Evolutionary conservation across 2,797 vertebrate genomes (phyloP), one percentile per base, ranked within the genome.

Genomic region (Todus mexicanus): DNA sequence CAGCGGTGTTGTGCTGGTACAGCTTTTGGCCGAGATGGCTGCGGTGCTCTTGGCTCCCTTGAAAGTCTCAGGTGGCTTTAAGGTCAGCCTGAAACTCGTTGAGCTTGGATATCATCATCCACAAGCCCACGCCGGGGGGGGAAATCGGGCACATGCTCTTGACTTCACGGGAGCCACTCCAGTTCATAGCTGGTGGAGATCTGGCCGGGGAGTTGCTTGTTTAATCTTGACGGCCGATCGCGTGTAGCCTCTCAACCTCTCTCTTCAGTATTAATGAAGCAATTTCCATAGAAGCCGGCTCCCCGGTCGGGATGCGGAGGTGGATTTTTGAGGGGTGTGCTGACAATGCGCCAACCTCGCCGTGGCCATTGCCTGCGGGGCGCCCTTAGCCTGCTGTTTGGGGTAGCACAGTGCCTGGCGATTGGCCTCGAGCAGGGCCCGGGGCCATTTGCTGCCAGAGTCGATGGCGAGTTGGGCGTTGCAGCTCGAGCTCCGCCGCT

Each of bases 141-240:
- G 29, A 22, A 31, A 47, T 15, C 0, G 0, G 70, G 69, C 33
- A 10, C 0, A 1, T 35, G 37, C 65, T 75, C 23, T 51, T 56
- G 38, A 18, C 27, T 72, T 88, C 3, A 27, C 48, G 63, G 59
- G 33, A 81, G 40, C 60, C 19, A 7, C 54, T 76, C 25, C 75
- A 37, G 26, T 68, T 78, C 45, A 38, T 20, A 40, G 14, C 16
- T 1, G 1, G 35, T 70, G 70, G 83, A 71, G 72, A 68, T 37
- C 23, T 61, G 56, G 9, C 59, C 42, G 40, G 43, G 56, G 57
- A 91, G 54, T 80, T 56, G 76, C 29, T 87, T 68, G 33, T 65
- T 40, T 63, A 71, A 83, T 42, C 79, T 71, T 72, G 72, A 35
- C 5, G 11, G 70, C 83, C 81, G 72, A 80, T 92, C 5, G 3